Conservation (phyloP, 1,140 invertebrate genomes). For the Pachyrhynchus sulphureomaculatus region DNA sequence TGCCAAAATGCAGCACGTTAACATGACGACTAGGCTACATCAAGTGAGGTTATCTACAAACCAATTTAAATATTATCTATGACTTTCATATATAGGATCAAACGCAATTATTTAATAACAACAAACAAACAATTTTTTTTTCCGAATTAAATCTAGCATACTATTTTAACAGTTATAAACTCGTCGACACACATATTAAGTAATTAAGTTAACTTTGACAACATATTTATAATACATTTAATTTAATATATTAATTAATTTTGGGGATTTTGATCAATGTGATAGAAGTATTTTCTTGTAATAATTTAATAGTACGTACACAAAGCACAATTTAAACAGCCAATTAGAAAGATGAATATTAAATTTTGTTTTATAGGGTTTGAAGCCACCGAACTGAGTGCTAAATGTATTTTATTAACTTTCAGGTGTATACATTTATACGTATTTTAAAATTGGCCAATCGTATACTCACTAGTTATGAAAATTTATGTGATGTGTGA, state of each 20-base stretch:
- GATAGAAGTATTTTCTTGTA: not conserved
- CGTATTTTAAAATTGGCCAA: not conserved
- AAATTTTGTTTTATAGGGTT: not conserved
- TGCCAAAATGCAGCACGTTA: no score
- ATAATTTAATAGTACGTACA: constrained; percentile 36
- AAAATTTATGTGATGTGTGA: no score
- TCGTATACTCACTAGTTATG: no score
- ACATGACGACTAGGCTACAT: no score
- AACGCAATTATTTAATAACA: no score
- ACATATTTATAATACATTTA: not conserved
- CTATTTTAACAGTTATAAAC: no score
- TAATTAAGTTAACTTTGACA: not conserved
- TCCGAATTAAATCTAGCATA: no score
- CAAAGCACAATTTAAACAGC: constrained; percentile 33
- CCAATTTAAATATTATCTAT: no score
- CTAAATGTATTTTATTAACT: not conserved
- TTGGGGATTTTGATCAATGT: not conserved
- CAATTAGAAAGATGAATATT: constrained; percentile 1
- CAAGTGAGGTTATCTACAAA: no score
- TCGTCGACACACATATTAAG: no score
- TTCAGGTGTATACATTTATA: not conserved
- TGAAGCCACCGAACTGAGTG: constrained; percentile 8
- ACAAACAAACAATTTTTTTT: no score
- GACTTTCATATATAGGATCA: no score
- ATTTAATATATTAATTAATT: not conserved